These are phyloP conservation scores for Prosopocoilus inquinatus DNA, from an alignment of 2,888 invertebrate species.

Conservation along the genomic window DNA sequence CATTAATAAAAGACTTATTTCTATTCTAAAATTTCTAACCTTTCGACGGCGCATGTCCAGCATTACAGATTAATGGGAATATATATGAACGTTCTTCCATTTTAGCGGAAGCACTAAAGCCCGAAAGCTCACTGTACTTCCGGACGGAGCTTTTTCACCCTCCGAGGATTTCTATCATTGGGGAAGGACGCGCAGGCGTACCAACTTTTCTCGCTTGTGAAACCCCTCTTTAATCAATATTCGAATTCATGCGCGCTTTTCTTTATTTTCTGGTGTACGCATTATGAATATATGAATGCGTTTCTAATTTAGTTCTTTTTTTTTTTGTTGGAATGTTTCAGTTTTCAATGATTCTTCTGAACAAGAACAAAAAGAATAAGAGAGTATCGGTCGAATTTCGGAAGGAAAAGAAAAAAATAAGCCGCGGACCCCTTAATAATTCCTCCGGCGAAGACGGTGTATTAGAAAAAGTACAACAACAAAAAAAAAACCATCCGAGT, in stretches of 20 bases:
- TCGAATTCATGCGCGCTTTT: slow-evolving; percentile 38
- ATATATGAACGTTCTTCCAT: slow-evolving; percentile 35
- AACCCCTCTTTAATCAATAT: slow-evolving; percentile 37
- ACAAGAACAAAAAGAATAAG: no score
- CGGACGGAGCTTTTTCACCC: slow-evolving; percentile 41
- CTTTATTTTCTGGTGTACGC: no score
- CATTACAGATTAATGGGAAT: slow-evolving; percentile 1
- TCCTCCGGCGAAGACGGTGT: no score
- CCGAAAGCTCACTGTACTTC: slow-evolving; percentile 44
- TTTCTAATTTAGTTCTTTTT: no score
- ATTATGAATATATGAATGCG: not conserved
- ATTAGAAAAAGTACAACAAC: not conserved
- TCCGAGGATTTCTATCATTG: slow-evolving; percentile 35
- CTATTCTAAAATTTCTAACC: not conserved
- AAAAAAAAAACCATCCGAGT: slow-evolving; percentile 20
- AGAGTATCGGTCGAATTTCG: no score
- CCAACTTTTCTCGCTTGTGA: slow-evolving; percentile 16
- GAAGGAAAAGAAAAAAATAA: no score
- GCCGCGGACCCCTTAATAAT: no score
- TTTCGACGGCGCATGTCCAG: not conserved
- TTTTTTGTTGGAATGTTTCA: no score
- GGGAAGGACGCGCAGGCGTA: slow-evolving; percentile 34
- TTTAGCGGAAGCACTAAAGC: slow-evolving; percentile 48
- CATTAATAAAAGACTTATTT: not conserved
- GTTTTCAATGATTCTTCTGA: no score